Percentiles rank a stretch among this genome's conserved stretches.
These are phyloP conservation scores for Meandrusa payeni DNA, from an alignment of 2,888 invertebrate species.

Conservation along the genomic window DNA sequence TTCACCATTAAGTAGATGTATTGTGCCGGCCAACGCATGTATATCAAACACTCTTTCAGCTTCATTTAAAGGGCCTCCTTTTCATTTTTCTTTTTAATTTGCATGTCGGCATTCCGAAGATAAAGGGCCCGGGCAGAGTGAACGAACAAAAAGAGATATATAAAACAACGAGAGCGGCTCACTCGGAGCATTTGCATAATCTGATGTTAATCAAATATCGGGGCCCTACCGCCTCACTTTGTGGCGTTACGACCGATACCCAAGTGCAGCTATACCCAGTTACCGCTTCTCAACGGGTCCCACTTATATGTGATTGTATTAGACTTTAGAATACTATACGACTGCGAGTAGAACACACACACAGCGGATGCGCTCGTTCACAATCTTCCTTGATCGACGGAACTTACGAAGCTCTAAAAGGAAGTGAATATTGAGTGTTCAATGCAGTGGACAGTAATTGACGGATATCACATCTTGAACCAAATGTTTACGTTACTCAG, in stretches of 20 bases:
- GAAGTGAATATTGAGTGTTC: constrained; percentile 16
- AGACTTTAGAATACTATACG: neutral
- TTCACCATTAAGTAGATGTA: constrained; percentile 69
- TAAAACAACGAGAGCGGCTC: constrained; percentile 74
- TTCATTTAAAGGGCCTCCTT: constrained; percentile 68
- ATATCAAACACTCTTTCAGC: constrained; percentile 73
- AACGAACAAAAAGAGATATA: constrained; percentile 67
- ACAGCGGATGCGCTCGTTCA: constrained; percentile 20
- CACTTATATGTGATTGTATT: constrained; percentile 2
- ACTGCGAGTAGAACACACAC: neutral
- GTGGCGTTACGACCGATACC: constrained; percentile 34
- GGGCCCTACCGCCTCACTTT: constrained; percentile 45
- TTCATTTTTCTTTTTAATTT: constrained; percentile 61
- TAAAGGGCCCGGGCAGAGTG: constrained; percentile 65
- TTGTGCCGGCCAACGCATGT: constrained; percentile 61
- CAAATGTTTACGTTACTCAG: too few relatives aligned
- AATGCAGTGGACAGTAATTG: constrained; percentile 8
- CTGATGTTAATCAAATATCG: constrained; percentile 78
- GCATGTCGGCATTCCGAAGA: constrained; percentile 73
- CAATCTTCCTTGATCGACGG: constrained; percentile 14
- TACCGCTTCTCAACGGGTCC: constrained; percentile 19
- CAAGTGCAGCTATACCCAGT: constrained; percentile 5
- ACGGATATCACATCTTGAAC: constrained; percentile 1
- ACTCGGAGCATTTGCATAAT: constrained; percentile 77
- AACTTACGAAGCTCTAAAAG: constrained; percentile 22